Conservation (phyloP, 1,140 invertebrate genomes). For the Patella vulgata region DNA sequence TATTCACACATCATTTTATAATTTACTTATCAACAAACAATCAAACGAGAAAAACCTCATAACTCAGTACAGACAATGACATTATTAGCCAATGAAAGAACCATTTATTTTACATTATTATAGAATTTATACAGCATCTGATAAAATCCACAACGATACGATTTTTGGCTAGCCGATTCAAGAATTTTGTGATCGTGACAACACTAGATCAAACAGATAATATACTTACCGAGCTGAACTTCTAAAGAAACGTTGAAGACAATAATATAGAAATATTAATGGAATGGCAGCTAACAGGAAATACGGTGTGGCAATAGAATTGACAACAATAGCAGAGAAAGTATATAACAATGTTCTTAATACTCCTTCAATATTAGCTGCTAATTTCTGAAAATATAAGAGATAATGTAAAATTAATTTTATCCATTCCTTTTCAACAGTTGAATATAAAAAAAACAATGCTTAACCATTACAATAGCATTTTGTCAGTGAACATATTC, state of each 20-base stretch:
- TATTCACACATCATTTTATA: too few relatives aligned
- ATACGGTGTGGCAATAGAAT: slow-evolving; percentile 50
- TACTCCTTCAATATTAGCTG: slow-evolving; percentile 41
- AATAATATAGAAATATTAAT: slow-evolving; percentile 47
- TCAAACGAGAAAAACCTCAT: not conserved
- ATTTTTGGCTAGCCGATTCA: too few relatives aligned
- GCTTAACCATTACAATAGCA: too few relatives aligned
- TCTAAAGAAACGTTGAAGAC: slow-evolving; percentile 88
- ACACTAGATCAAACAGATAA: not conserved
- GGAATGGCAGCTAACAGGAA: slow-evolving; percentile 51
- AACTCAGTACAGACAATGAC: too few relatives aligned
- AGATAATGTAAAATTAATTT: not conserved
- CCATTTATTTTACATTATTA: too few relatives aligned
- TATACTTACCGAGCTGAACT: slow-evolving; percentile 77
- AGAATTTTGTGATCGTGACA: not conserved
- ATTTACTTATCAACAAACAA: too few relatives aligned
- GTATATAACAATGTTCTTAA: slow-evolving; percentile 43
- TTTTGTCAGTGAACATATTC: too few relatives aligned
- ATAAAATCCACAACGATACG: not conserved
- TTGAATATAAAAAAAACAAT: not conserved
- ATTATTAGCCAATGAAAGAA: too few relatives aligned
- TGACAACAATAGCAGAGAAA: slow-evolving; percentile 50
- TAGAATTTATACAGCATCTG: too few relatives aligned
- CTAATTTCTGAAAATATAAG: slow-evolving; percentile 46
- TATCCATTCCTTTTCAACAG: not conserved